Evolutionary conservation across 2,888 invertebrate species (phyloP).

Genomic region (Leptinotarsa haldemani): DNA sequence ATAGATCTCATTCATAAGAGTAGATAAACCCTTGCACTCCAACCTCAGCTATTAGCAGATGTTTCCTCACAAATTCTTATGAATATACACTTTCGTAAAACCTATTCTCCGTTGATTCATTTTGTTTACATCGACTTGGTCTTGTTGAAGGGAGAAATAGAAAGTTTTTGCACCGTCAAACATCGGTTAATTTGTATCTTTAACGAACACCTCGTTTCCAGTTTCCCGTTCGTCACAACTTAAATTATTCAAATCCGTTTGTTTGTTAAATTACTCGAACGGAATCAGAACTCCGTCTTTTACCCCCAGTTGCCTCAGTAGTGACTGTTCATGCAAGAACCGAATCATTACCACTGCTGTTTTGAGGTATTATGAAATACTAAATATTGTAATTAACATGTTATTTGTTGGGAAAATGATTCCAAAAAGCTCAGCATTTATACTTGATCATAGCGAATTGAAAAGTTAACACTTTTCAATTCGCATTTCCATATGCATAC

Average conservation of each 20-base stretch:
- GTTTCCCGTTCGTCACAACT: constrained; percentile 13
- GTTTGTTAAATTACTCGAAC: constrained; percentile 23
- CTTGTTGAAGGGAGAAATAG: constrained; percentile 5
- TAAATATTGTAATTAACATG: too few relatives aligned
- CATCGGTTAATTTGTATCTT: constrained; percentile 21
- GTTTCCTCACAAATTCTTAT: too few relatives aligned
- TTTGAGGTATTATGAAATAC: too few relatives aligned
- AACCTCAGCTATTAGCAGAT: too few relatives aligned
- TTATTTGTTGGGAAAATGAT: too few relatives aligned
- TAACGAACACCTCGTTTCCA: constrained; percentile 15
- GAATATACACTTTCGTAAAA: too few relatives aligned
- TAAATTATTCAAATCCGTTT: constrained; percentile 20
- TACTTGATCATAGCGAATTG: too few relatives aligned
- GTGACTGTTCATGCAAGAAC: background rate
- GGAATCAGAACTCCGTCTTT: constrained; percentile 16
- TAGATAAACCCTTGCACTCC: too few relatives aligned
- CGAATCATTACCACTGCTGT: background rate
- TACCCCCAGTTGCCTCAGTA: background rate
- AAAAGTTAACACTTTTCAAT: too few relatives aligned
- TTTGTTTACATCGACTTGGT: constrained; percentile 14
- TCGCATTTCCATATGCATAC: too few relatives aligned
- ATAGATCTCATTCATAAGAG: too few relatives aligned
- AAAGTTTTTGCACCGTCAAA: constrained; percentile 19
- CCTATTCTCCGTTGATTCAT: background rate
- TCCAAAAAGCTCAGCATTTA: too few relatives aligned